Base-by-base conservation (phyloP, 1,140 invertebrate species). In the Musca domestica region DNA sequence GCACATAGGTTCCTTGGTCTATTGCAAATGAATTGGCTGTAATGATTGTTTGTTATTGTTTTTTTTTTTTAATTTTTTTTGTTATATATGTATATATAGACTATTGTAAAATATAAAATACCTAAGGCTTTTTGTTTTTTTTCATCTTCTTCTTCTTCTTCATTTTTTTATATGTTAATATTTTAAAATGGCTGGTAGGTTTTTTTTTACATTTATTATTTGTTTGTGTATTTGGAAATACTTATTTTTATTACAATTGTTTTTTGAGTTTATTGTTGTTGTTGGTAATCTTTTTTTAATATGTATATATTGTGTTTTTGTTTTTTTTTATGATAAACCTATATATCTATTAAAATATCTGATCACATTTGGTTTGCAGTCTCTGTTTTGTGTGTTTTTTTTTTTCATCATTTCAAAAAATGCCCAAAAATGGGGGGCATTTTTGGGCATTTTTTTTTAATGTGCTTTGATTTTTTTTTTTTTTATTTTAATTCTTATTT, bases 301-400 rank as follows among this genome's bases (percentile, higher is more conserved):
- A 61, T 64, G 34, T 72, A 56, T 71, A 67, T 52, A 51, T 69
- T 52, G 23, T 20, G 9, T 63, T 67, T 58, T 63, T 64, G 49
- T 66, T 71, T 66, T 71, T 67, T 58, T 73, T 70, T 52, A 71
- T 71, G 52, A 69, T 49, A 52, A 64, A 69, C 65, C 65, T 74
- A 69, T 66, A 66, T 23, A 69, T 66, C 34, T 71, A 66, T 71
- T 77, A 78, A 78, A 81, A 81, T 81, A 81, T 81, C 78, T 80
- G 78, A 81, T 81, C 78, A 81, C 78, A 81, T 81, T 78, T 81
- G 34, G 76, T 78, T 81, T 81, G 78, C 78, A 81, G 78, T 81
- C 78, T 81, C 78, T 78, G 78, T 80, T 78, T 78, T 54, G 19
- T 73, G 72, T 72, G 67, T 64, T 56, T 69, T 49, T 65, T 73